These are phyloP conservation scores for Ceratina calcarata DNA, from an alignment of 1,140 invertebrate species.

Conservation along the genomic window DNA sequence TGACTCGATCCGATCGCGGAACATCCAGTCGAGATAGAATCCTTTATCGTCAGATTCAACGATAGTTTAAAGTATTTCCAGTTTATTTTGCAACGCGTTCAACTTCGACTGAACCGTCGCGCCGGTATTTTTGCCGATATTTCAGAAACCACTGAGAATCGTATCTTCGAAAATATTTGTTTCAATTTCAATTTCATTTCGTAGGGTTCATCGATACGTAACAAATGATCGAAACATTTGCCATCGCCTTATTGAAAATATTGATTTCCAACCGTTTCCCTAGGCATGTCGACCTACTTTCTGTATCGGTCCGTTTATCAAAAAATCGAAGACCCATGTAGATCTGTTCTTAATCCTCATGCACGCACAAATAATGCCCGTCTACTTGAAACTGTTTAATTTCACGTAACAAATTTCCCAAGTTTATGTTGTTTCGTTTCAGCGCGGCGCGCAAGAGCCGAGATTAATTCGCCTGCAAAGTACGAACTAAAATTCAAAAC, in stretches of 20 bases:
- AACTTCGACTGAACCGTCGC: too few species aligned
- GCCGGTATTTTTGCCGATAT: neutral
- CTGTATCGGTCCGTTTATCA: neutral
- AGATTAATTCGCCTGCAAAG: neutral
- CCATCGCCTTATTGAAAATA: conserved; percentile 21
- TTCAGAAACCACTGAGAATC: neutral
- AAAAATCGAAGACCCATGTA: neutral
- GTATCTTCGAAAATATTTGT: conserved; percentile 16
- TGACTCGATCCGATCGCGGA: neutral
- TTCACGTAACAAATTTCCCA: too few species aligned
- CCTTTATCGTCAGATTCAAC: too few species aligned
- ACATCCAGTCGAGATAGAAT: too few species aligned
- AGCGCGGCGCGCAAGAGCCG: neutral
- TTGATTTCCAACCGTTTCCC: neutral
- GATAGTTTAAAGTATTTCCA: too few species aligned
- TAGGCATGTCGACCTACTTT: neutral
- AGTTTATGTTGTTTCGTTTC: too few species aligned
- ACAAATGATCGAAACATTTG: conserved; percentile 20
- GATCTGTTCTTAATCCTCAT: neutral
- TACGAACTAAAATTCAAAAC: neutral
- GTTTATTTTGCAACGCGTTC: neutral
- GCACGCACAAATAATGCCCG: too few species aligned
- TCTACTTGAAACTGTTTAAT: too few species aligned
- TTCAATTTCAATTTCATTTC: conserved; percentile 19
- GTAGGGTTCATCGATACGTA: neutral